Conservation (phyloP, 1,140 invertebrate species). For the Apis mellifera region DNA sequence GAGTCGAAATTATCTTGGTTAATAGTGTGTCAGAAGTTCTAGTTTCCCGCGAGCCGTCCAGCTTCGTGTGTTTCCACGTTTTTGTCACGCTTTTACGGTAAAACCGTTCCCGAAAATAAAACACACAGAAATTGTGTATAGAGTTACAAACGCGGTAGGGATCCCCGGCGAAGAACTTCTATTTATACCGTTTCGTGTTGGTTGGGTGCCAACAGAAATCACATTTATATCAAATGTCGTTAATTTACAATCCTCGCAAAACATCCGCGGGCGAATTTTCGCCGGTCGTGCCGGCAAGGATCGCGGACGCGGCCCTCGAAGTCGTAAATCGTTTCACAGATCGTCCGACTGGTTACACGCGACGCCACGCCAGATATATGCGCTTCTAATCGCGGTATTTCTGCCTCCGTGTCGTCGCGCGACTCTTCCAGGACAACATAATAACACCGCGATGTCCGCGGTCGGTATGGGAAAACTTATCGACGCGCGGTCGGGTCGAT, state of each 20-base stretch:
- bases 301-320: background rate
- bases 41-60: background rate
- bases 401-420: conserved; percentile 2
- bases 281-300: background rate
- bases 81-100: conserved; percentile 35
- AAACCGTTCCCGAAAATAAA: conserved; percentile 38
- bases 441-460: conserved; percentile 37
- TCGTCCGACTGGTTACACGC: conserved; percentile 23
- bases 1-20: conserved; percentile 47
- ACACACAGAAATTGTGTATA: conserved; percentile 28
- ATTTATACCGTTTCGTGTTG: conserved; percentile 48
- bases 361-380: conserved; percentile 13
- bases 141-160: conserved; percentile 26
- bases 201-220: conserved; percentile 32
- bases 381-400: conserved; percentile 50
- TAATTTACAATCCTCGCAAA: conserved; percentile 42
- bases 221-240: conserved; percentile 49
- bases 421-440: conserved; percentile 28
- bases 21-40: conserved; percentile 1
- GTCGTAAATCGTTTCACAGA: conserved; percentile 44
- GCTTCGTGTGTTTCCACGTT: conserved; percentile 16
- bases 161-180: conserved; percentile 15
- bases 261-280: conserved; percentile 21
- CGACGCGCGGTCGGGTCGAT: conserved; percentile 27
- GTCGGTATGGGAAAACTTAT: conserved; percentile 31